phyloP scores from a whole-genome alignment of 1,140 invertebrate species.

The Drosophila fuyamai region DNA sequence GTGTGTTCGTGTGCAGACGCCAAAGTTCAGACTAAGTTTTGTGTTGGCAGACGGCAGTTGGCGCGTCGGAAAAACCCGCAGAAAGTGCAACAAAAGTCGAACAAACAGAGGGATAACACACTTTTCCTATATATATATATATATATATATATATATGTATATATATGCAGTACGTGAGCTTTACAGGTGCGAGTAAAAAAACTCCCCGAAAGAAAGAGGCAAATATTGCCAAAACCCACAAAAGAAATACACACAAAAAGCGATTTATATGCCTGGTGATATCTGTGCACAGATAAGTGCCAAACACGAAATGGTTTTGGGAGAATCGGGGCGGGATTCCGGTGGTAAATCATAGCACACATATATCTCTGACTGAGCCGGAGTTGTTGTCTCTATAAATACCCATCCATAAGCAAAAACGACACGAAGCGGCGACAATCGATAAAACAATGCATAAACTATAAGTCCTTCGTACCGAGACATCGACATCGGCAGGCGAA shows the following conservation, averaged over 20 bases:
- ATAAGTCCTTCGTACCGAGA: conserved; percentile 71
- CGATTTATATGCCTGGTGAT: conserved; percentile 58
- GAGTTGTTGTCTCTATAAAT: conserved; percentile 64
- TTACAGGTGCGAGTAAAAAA: conserved; percentile 32
- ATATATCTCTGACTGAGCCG: conserved; percentile 11
- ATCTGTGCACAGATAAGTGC: conserved; percentile 58
- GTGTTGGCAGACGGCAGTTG: conserved; percentile 66
- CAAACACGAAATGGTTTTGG: conserved; percentile 60
- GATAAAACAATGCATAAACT: conserved; percentile 81
- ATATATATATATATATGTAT: conserved; percentile 1
- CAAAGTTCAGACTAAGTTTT: conserved; percentile 77
- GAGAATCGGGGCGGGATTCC: background rate
- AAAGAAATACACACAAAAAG: conserved; percentile 43
- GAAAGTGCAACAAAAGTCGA: conserved; percentile 45
- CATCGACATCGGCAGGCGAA: conserved; percentile 42
- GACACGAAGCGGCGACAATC: conserved; percentile 74
- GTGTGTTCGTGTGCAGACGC: conserved; percentile 43
- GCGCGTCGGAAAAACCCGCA: conserved; percentile 63
- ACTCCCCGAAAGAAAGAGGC: conserved; percentile 17
- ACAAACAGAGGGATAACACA: conserved; percentile 7
- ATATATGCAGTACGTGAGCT: conserved; percentile 33
- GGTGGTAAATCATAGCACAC: conserved; percentile 25
- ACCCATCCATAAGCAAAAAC: conserved; percentile 54
- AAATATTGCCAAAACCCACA: conserved; percentile 14
- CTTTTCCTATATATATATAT: conserved; percentile 2